Base-by-base conservation (phyloP, 2,888 invertebrate species). In the Suillia variegata region DNA sequence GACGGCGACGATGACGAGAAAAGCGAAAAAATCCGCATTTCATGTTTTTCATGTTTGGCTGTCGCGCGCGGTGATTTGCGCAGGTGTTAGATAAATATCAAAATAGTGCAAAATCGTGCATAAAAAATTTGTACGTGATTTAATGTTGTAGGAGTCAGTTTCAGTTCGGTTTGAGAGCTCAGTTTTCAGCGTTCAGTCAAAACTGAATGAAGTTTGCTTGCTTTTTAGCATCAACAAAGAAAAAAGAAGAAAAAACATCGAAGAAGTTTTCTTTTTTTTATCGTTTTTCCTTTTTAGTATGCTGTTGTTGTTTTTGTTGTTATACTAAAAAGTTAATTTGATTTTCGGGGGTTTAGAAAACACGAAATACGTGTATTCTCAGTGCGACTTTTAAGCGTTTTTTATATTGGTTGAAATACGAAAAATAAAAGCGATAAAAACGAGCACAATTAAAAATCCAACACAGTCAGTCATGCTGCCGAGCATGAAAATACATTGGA, bases 41-140 rank as follows among this genome's bases (percentile, higher is more conserved):
- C 45, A 45, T 45, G 45, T 20, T 20, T 17, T 17, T 17, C 45
- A 45, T 45, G 45, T 45, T 20, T 6, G 45, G 45, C 20, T 45
- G 45, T 20, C 13, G 45, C 45, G 17, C n/a, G n/a, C n/a, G 5
- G 20, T 20, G 17, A 18, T 68, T 59, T 68, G 74, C 78, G 75
- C 77, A 77, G 77, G 79, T 77, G 77, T 77, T 77, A 76, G 76
- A 74, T 77, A 73, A 70, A 75, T 74, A 74, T 78, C 69, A 63
- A 79, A 77, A 78, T 78, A 78, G 77, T 77, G 79, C 79, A 77
- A 79, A 77, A 75, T 79, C 77, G 77, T 77, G 77, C 75, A 70
- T 66, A 67, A 70, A 66, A 79, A 79, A 77, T 77, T 79, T 77
- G 79, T 77, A 79, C 79, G 79, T 77, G 77, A 79, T 77, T 77